Evolutionary conservation across 2,797 vertebrate genomes (phyloP).

Genomic region (Novumbra hubbsi): DNA sequence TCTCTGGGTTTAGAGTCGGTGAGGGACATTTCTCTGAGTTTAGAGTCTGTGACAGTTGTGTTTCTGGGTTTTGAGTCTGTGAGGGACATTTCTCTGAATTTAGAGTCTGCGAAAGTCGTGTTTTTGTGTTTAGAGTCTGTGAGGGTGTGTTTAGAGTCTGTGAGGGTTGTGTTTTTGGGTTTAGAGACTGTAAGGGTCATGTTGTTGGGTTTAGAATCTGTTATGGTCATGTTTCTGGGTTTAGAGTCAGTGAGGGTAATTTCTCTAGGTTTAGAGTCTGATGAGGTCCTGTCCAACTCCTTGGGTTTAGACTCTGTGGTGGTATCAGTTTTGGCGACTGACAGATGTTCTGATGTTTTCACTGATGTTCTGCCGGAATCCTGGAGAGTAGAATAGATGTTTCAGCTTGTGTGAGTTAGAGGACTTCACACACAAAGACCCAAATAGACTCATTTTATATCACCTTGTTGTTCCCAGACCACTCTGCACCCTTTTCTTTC

Average conservation of each 20-base stretch:
- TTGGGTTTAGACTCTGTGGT: background rate
- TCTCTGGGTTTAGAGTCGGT: background rate
- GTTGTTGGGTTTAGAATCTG: too few relatives aligned
- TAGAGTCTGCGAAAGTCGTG: background rate
- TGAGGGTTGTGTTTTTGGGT: too few relatives aligned
- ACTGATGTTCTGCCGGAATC: background rate
- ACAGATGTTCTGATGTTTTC: background rate
- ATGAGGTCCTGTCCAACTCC: background rate
- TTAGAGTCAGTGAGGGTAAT: background rate
- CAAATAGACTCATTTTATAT: too few relatives aligned
- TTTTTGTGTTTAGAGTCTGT: background rate
- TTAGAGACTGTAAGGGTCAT: too few relatives aligned
- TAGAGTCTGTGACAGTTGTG: too few relatives aligned
- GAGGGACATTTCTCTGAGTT: too few relatives aligned
- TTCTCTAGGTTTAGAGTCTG: background rate
- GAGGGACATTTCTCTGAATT: too few relatives aligned
- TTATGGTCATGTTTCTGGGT: too few relatives aligned
- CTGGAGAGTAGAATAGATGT: background rate
- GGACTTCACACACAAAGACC: background rate
- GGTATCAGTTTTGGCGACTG: background rate
- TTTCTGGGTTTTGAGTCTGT: too few relatives aligned
- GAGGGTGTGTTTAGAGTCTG: too few relatives aligned
- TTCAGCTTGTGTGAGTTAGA: too few relatives aligned
- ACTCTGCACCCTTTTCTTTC: conserved; percentile 41
- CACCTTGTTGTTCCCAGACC: conserved; percentile 46